Percentiles rank a stretch among this genome's conserved stretches.
Conservation (phyloP, 2,888 invertebrate genomes). For the Prenolepis imparis region DNA sequence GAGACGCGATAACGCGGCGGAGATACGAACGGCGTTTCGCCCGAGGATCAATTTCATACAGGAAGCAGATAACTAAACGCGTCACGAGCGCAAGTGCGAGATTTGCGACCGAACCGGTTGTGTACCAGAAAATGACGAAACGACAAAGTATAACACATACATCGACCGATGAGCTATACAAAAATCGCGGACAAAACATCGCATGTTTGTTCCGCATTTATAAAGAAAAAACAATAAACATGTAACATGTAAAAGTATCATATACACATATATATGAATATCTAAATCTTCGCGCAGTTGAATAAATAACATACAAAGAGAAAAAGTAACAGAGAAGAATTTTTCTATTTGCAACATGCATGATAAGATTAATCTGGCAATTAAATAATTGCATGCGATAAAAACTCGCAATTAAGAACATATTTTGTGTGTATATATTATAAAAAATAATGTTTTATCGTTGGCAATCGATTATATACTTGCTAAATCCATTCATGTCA, state of each 20-base stretch:
- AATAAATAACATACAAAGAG: conserved; percentile 1
- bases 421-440: neutral
- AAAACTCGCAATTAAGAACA: neutral
- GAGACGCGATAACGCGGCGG: conserved; percentile 24
- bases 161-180: neutral
- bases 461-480: conserved; percentile 6
- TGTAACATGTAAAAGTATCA: neutral
- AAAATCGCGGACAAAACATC: conserved; percentile 12
- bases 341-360: neutral
- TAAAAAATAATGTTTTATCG: neutral
- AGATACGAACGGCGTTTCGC: conserved; percentile 34
- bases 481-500: conserved; percentile 5
- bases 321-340: neutral
- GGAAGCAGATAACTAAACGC: conserved; percentile 47
- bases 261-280: neutral
- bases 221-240: neutral
- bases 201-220: neutral
- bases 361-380: neutral
- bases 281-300: neutral
- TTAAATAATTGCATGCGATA: neutral
- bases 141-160: conserved; percentile 12
- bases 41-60: conserved; percentile 52
- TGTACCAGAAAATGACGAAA: conserved; percentile 32
- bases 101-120: conserved; percentile 22
- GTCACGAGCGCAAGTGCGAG: conserved; percentile 7